Evolutionary conservation across 2,888 invertebrate genomes (phyloP).

Genomic region (Anthoptus insignis): DNA sequence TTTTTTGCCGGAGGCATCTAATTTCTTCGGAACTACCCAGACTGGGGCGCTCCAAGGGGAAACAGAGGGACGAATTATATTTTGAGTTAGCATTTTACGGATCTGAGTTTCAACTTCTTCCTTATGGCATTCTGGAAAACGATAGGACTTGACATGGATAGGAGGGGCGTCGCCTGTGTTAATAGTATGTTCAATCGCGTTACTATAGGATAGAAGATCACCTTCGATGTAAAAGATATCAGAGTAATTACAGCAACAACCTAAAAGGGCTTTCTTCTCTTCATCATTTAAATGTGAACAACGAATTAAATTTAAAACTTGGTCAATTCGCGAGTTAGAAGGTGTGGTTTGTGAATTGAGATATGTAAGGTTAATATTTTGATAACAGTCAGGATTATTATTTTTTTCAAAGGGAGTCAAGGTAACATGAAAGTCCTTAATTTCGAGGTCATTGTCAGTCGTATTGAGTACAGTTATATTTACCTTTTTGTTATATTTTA

Average conservation of each 20-base stretch:
- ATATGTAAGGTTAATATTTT: too few relatives aligned
- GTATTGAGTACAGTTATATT: constrained; percentile 1
- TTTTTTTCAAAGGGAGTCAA: constrained; percentile 18
- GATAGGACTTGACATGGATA: constrained; percentile 46
- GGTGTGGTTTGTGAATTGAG: too few relatives aligned
- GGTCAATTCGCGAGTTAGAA: neutral
- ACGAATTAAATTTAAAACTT: neutral
- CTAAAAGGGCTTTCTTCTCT: constrained; percentile 11
- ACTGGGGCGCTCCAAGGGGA: constrained; percentile 46
- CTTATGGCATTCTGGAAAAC: constrained; percentile 46
- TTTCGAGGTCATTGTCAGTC: neutral
- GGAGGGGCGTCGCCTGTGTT: constrained; percentile 40
- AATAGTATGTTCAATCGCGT: constrained; percentile 39
- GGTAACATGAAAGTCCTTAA: constrained; percentile 24
- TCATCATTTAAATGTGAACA: neutral
- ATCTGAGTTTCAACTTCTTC: constrained; percentile 44
- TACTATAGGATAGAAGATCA: constrained; percentile 30
- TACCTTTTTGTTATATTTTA: neutral
- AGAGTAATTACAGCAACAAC: constrained; percentile 29
- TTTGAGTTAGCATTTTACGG: neutral
- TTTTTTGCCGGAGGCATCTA: constrained; percentile 41
- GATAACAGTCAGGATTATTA: too few relatives aligned
- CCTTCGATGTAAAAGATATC: constrained; percentile 42
- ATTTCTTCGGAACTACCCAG: constrained; percentile 46
- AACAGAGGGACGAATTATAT: constrained; percentile 41